A percentile compares a stretch with the other conserved stretches of the same genome.
Evolutionary conservation across 2,888 invertebrate species (phyloP).

Genomic region (Dichetophora obliterata): DNA sequence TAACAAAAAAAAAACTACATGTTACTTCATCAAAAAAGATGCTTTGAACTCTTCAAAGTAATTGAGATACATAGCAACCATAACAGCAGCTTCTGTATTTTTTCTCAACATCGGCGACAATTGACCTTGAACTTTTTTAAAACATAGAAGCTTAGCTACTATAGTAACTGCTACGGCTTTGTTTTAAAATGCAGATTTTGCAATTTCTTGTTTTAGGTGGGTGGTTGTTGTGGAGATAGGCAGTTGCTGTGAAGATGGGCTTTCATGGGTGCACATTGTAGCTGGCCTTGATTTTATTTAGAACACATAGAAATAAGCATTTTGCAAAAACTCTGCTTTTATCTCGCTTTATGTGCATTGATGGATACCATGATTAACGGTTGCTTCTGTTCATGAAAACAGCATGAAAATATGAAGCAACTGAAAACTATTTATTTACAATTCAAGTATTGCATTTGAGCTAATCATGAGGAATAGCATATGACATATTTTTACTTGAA

Average conservation of each 20-base stretch:
- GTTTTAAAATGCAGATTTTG: slow-evolving; percentile 20
- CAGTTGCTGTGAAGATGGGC: background rate
- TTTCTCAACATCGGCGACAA: background rate
- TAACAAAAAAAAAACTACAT: too few relatives aligned
- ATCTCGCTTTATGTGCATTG: too few relatives aligned
- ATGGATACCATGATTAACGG: too few relatives aligned
- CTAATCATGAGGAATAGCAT: too few relatives aligned
- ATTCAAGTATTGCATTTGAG: too few relatives aligned
- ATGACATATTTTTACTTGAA: too few relatives aligned
- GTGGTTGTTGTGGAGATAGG: background rate
- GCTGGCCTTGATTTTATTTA: background rate
- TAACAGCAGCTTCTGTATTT: background rate
- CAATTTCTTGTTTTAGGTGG: background rate
- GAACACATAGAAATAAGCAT: background rate
- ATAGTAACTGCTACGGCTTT: background rate
- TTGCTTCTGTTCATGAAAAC: too few relatives aligned
- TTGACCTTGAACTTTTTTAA: slow-evolving; percentile 18
- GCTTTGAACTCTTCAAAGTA: too few relatives aligned
- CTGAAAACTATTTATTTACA: too few relatives aligned
- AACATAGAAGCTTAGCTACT: background rate
- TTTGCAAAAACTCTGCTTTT: slow-evolving; percentile 3
- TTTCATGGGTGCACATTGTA: background rate
- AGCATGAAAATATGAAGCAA: too few relatives aligned
- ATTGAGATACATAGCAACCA: background rate
- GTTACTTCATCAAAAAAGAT: too few relatives aligned